Base-by-base conservation (phyloP, 2,888 invertebrate genomes). In the Lepetodrilus schrolli region DNA sequence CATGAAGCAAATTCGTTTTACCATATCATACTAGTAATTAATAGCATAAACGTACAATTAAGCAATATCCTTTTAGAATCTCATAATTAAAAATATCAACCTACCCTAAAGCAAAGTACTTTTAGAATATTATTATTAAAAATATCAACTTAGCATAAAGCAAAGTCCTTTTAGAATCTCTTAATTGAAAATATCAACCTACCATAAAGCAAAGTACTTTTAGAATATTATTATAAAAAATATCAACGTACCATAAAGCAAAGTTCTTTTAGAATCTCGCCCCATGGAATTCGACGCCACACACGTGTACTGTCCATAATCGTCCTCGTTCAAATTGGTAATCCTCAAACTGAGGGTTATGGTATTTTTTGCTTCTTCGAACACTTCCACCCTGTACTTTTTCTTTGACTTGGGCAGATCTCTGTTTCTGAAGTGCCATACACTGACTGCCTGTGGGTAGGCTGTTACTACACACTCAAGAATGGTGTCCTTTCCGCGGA, bases 391-490 rank as follows among this genome's bases (percentile, higher is more conserved):
- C 17, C 79, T 73, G 66, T 87, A 84, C 74, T 84, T 85, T 72
- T 79, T 75, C 2, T 69, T 66, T 43, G 74, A 70, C 26, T 78
- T 77, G 13, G 71, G 74, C n/a, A 83, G 66, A 36, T 74, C 75
- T 17, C 51, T 70, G 13, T 79, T 82, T 21, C 82, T 79, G 51
- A 80, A 81, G 70, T 78, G 80, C 89, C 89, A 89, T 37, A 79
- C 78, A 74, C 82, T 86, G 3, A 80, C 78, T 2, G 80, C 84
- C n/a, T 86, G 86, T 2, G 89, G 89, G 30, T 81, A 85, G 0
- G 88, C 87, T 0, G 86, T 82, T 3, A 89, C 83, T 43, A 80
- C 74, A 75, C 89, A 89, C 70, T 88, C 87, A 47, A 89, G 78
- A 38, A 88, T 82, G n/a, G 86, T 86, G 38, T 86, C 86, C 73